A percentile compares a stretch with the other conserved stretches of the same genome.
Evolutionary conservation across 1,140 invertebrate species (phyloP).

Genomic region (Lordiphosa mommai): DNA sequence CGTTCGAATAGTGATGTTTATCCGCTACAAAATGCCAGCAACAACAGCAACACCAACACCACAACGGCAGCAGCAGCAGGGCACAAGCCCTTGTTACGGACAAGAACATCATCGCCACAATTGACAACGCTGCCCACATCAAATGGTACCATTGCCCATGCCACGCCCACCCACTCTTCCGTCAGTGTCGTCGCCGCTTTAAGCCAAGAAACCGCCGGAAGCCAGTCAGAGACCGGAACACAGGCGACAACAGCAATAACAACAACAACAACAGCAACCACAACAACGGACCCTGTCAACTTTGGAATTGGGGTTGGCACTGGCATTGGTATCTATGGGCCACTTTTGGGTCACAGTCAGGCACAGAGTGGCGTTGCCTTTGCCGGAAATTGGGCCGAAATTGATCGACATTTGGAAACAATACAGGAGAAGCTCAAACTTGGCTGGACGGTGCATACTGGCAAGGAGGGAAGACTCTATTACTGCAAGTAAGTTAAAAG

Average conservation of each 20-base stretch:
- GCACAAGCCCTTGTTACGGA: conserved; percentile 59
- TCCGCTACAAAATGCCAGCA: conserved; percentile 66
- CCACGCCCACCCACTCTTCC: conserved; percentile 24
- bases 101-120: conserved; percentile 76
- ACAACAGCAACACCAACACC: conserved; percentile 27
- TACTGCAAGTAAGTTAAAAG: conserved; percentile 88
- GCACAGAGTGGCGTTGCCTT: conserved; percentile 26
- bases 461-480: conserved; percentile 86
- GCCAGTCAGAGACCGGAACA: conserved; percentile 56
- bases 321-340: conserved; percentile 41
- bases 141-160: conserved; percentile 45
- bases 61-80: neutral
- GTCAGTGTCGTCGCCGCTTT: conserved; percentile 2
- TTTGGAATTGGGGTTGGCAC: conserved; percentile 7
- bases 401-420: conserved; percentile 80
- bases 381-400: conserved; percentile 71
- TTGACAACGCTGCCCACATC: conserved; percentile 55
- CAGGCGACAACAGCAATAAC: conserved; percentile 17
- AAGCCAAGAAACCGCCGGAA: conserved; percentile 46
- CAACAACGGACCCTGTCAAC: conserved; percentile 22
- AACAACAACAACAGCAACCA: conserved; percentile 11
- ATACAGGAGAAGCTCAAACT: conserved; percentile 82
- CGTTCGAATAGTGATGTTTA: conserved; percentile 79
- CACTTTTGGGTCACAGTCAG: conserved; percentile 52
- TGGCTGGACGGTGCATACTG: conserved; percentile 87